Evolutionary conservation across 2,888 invertebrate species (phyloP).

Genomic region (Microctonus hyperodae): DNA sequence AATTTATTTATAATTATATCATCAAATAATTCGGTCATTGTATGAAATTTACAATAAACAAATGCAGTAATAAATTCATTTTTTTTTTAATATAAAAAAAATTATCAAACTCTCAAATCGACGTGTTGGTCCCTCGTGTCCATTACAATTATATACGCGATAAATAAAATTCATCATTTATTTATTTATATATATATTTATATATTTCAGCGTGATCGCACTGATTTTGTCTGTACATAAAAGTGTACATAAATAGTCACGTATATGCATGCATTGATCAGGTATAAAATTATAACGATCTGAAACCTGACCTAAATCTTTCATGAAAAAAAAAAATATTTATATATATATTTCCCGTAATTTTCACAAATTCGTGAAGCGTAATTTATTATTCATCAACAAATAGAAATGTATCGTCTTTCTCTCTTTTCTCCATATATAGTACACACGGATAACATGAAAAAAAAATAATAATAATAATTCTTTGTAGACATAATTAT

Average conservation of each 20-base stretch:
- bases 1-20: too few species aligned
- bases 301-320: neutral
- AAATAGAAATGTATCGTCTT: conserved; percentile 6
- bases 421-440: conserved; percentile 41
- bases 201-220: neutral
- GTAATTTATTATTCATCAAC: conserved; percentile 9
- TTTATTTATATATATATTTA: neutral
- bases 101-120: too few species aligned
- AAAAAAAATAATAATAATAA: conserved; percentile 41
- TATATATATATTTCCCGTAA: conserved; percentile 1
- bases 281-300: neutral
- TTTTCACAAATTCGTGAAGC: neutral
- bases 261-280: neutral
- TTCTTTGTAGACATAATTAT: conserved; percentile 57
- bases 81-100: too few species aligned
- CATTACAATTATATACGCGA: neutral
- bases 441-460: conserved; percentile 58
- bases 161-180: neutral
- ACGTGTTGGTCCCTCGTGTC: neutral
- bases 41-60: too few species aligned
- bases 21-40: too few species aligned
- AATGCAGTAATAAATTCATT: too few species aligned
- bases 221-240: conserved; percentile 3
- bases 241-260: conserved; percentile 8
- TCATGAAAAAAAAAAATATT: neutral